Conservation (phyloP, 2,113 vertebrate species). For the Erythrocercus mccallii region DNA sequence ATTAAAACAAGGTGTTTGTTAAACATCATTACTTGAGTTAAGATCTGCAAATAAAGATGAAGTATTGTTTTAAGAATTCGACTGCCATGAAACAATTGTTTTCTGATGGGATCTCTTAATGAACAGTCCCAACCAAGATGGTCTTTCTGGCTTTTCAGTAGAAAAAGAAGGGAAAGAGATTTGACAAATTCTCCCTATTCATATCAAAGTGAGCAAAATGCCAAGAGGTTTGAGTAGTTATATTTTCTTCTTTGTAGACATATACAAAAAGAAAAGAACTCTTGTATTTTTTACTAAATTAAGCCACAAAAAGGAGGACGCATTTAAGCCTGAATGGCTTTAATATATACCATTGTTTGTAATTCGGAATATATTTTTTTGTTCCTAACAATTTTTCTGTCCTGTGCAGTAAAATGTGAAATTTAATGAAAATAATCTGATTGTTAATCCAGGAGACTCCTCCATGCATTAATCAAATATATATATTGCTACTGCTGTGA, state of each 20-base stretch:
- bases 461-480: background rate
- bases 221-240: background rate
- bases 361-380: background rate
- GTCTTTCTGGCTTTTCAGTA: background rate
- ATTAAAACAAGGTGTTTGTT: conserved; percentile 69
- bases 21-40: conserved; percentile 74
- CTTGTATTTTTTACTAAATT: background rate
- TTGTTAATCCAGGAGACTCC: background rate
- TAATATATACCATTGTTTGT: background rate
- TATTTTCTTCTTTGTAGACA: background rate
- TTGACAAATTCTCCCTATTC: conserved; percentile 30
- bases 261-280: background rate
- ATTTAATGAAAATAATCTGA: background rate
- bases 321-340: background rate
- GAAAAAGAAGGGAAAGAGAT: background rate
- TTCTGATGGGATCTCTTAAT: conserved; percentile 20
- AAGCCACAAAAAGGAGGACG: background rate
- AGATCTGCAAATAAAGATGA: conserved; percentile 68
- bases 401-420: background rate
- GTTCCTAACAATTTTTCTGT: background rate
- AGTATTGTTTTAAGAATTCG: conserved; percentile 62
- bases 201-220: background rate
- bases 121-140: background rate
- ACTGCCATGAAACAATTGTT: conserved; percentile 16
- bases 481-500: background rate